phyloP scores from a whole-genome alignment of 2,113 vertebrate species.

The Pelodiscus sinensis region DNA sequence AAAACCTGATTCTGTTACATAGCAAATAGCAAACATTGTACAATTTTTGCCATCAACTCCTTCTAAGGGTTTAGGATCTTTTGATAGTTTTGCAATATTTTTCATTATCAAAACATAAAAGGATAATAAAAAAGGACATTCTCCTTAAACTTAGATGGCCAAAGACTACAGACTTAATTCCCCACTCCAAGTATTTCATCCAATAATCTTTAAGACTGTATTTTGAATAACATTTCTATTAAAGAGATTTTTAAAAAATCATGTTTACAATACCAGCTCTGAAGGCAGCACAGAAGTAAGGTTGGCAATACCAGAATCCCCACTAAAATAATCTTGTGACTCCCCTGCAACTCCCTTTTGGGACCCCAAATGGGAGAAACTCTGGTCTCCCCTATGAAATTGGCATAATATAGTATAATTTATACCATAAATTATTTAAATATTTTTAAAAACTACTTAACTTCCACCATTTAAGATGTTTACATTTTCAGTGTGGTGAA shows the following conservation, averaged over 20 bases:
- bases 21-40: constrained; percentile 13
- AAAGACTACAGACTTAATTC: background rate
- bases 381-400: too few species aligned
- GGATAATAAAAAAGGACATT: background rate
- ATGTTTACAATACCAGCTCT: background rate
- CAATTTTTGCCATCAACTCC: background rate
- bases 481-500: background rate
- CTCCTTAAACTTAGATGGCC: background rate
- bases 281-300: too few species aligned
- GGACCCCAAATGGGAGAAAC: too few species aligned
- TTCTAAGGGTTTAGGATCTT: background rate
- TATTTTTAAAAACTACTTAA: background rate
- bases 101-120: background rate
- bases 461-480: background rate
- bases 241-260: background rate
- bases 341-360: too few species aligned
- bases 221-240: background rate
- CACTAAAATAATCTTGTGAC: too few species aligned
- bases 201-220: background rate
- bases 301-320: too few species aligned
- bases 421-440: background rate
- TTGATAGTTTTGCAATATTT: background rate
- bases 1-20: background rate
- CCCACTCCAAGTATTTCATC: background rate
- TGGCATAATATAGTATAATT: background rate